Percentiles rank a stretch among this genome's conserved stretches.
phyloP scores from a whole-genome alignment of 2,888 invertebrate species.

The Hydraecia micacea region DNA sequence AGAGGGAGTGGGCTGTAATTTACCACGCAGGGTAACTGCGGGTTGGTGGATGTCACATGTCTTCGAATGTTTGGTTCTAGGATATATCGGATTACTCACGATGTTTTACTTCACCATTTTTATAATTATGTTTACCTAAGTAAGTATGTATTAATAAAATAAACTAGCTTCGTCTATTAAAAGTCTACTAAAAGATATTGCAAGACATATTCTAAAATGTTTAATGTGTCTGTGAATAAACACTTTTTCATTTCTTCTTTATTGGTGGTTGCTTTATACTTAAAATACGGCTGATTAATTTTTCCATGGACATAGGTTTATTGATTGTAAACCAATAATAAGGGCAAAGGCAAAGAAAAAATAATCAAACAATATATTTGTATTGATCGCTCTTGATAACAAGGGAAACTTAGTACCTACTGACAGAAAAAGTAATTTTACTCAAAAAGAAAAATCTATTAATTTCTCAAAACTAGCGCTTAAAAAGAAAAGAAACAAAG shows the following conservation, averaged over 20 bases:
- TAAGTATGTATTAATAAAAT: neutral
- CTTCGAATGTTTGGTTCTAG: neutral
- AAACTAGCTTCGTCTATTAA: neutral
- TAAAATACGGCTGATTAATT: neutral
- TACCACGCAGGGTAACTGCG: neutral
- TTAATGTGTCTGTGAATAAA: neutral
- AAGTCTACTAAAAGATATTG: too few species aligned
- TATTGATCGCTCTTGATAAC: neutral
- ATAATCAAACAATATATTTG: neutral
- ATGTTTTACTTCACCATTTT: neutral
- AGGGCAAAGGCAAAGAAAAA: neutral
- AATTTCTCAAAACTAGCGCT: neutral
- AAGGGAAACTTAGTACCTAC: neutral
- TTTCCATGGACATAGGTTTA: too few species aligned
- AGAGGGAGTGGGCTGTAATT: neutral
- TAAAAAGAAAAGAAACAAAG: neutral
- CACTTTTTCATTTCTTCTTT: neutral
- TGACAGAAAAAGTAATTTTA: neutral
- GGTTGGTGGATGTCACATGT: neutral
- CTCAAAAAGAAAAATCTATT: neutral
- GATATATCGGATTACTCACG: neutral
- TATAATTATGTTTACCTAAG: neutral
- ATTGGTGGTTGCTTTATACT: neutral
- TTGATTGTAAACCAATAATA: neutral
- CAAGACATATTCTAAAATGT: neutral